Evolutionary conservation across 1,140 invertebrate species (phyloP), one percentile per base, ranked within the genome.

Genomic region (Cydia pomonella): DNA sequence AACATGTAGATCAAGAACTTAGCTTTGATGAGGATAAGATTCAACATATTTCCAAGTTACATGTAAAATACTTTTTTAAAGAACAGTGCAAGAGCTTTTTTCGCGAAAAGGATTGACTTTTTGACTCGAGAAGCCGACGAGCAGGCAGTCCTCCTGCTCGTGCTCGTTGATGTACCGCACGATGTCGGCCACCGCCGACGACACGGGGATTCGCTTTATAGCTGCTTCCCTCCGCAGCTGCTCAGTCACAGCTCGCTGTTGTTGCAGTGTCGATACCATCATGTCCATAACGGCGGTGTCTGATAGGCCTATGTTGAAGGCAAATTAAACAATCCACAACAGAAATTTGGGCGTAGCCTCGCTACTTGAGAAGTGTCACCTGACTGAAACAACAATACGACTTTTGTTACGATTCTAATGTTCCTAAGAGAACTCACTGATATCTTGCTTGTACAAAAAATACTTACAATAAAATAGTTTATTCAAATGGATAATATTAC

Each of bases 101-200:
- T 99, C 98, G 84, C 98, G 96, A 95, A 99, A 99, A 38, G 98
- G 98, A 94, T 99, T 99, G 9, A 98, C 97, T 91, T 98, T 98
- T 89, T 99, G 98, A 77, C 97, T 98, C 74, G 97, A 97, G 93
- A 99, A 99, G 3, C 98, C 98, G 84, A 98, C 96, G 74, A 99
- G 95, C n/a, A 99, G 95, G 86, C 97, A 98, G 93, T 99, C 98
- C 87, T 99, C 98, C 83, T 97, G 97, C 88, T 98, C 96, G 84
- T 99, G 98, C 86, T 99, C 97, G 41, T 96, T 95, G 75, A 99
- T 98, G 84, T 96, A 99, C 88, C 97, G 97, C 91, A 98, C 97
- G 78, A 99, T 98, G 83, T 99, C 98, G 79, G 97, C 96, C 73
- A 99, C 96, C 38, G 98, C 98, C 87, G 97, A 96, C 16, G 98